phyloP scores from a whole-genome alignment of 2,113 vertebrate genomes.

The Petaurus breviceps region DNA sequence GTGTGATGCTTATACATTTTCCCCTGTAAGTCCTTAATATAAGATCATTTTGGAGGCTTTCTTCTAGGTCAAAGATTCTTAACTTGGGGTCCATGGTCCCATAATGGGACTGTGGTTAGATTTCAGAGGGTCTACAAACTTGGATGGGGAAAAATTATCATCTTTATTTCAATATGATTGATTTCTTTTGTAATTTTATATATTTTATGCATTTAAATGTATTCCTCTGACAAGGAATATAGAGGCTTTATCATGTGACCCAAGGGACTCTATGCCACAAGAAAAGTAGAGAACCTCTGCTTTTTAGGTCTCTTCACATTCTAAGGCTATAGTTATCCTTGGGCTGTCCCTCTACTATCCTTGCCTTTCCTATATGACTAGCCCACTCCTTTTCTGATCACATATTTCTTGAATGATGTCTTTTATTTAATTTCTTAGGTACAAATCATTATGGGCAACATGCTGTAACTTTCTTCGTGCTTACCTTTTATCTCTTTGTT shows the following conservation, averaged over 20 bases:
- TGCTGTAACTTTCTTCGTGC: background rate
- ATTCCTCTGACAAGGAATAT: background rate
- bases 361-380: background rate
- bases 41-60: background rate
- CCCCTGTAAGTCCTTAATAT: background rate
- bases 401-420: background rate
- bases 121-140: background rate
- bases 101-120: background rate
- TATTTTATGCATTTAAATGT: background rate
- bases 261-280: background rate
- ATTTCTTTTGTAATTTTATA: background rate
- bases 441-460: background rate
- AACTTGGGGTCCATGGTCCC: background rate
- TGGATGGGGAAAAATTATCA: background rate
- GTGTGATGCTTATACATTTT: background rate
- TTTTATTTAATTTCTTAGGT: background rate
- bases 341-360: background rate
- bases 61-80: background rate
- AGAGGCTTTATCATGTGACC: background rate
- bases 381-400: background rate
- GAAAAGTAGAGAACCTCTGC: background rate
- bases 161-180: background rate
- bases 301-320: background rate
- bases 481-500: background rate
- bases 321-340: background rate